A percentile compares a stretch with the other conserved stretches of the same genome.
These are phyloP conservation scores for Marronus borbonicus DNA, from an alignment of 2,888 invertebrate genomes.

Conservation along the genomic window DNA sequence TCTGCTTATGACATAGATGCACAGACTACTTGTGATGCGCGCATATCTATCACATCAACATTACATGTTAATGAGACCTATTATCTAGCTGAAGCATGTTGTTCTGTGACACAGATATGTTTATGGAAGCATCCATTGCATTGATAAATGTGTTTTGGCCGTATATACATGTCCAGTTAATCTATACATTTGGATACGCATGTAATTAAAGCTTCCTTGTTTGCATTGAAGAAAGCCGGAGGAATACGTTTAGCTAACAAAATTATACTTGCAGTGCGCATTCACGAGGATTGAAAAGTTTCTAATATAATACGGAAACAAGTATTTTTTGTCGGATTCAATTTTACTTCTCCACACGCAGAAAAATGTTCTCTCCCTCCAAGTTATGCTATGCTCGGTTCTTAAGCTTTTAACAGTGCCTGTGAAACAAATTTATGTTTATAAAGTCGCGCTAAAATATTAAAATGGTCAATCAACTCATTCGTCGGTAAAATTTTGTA, in stretches of 20 bases:
- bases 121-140: constrained; percentile 9
- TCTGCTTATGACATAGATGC: not conserved
- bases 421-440: too few species aligned
- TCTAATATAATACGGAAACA: too few species aligned
- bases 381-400: too few species aligned
- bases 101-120: constrained; percentile 32
- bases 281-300: too few species aligned
- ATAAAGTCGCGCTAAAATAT: too few species aligned
- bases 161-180: not conserved
- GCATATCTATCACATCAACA: constrained; percentile 13
- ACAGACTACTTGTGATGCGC: not conserved
- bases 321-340: too few species aligned
- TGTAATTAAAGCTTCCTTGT: not conserved
- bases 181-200: not conserved
- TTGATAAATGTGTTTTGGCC: constrained; percentile 14
- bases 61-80: constrained; percentile 33
- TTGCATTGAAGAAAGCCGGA: not conserved
- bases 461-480: too few species aligned
- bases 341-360: too few species aligned
- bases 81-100: constrained; percentile 26
- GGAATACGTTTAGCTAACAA: not conserved
- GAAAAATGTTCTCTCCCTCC: too few species aligned
- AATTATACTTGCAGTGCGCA: not conserved
- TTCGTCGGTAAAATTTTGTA: too few species aligned
- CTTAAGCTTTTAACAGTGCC: too few species aligned